Conservation (phyloP, 2,888 invertebrate genomes). For the Leucania comma region DNA sequence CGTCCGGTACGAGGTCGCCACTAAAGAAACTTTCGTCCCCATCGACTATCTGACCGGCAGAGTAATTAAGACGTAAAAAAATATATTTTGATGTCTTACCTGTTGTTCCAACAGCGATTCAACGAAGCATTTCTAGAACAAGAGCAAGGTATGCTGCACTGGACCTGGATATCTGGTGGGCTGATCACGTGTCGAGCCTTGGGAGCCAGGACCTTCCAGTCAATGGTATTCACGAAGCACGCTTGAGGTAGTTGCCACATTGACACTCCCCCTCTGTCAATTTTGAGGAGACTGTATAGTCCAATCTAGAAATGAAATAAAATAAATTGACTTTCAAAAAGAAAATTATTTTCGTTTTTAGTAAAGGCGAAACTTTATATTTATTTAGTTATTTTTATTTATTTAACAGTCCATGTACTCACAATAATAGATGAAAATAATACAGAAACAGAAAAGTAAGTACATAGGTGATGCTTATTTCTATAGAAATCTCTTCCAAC, state of each 20-base stretch:
- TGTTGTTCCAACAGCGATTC: slow-evolving; percentile 85
- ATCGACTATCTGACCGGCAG: too few species aligned
- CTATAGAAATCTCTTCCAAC: too few species aligned
- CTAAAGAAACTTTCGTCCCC: too few species aligned
- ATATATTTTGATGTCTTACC: slow-evolving; percentile 64
- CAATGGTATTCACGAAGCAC: slow-evolving; percentile 92
- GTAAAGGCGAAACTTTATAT: too few species aligned
- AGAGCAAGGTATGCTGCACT: slow-evolving; percentile 75
- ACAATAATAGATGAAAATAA: too few species aligned
- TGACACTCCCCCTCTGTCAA: slow-evolving; percentile 95
- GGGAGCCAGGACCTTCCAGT: slow-evolving; percentile 82
- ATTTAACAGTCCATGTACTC: too few species aligned
- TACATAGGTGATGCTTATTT: too few species aligned
- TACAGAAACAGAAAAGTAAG: too few species aligned
- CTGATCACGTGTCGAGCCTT: slow-evolving; percentile 78
- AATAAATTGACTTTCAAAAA: background rate
- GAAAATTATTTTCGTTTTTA: background rate
- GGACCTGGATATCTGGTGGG: slow-evolving; percentile 64
- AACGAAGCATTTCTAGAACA: slow-evolving; percentile 72
- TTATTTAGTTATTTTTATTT: too few species aligned
- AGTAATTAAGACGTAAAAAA: too few species aligned
- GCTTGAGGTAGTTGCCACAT: slow-evolving; percentile 94
- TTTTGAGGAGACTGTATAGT: slow-evolving; percentile 92
- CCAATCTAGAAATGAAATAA: slow-evolving; percentile 92
- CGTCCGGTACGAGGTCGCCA: too few species aligned